Evolutionary conservation across 1,140 invertebrate genomes (phyloP), one percentile per base, ranked within the genome.

Genomic region (Formica selysi): DNA sequence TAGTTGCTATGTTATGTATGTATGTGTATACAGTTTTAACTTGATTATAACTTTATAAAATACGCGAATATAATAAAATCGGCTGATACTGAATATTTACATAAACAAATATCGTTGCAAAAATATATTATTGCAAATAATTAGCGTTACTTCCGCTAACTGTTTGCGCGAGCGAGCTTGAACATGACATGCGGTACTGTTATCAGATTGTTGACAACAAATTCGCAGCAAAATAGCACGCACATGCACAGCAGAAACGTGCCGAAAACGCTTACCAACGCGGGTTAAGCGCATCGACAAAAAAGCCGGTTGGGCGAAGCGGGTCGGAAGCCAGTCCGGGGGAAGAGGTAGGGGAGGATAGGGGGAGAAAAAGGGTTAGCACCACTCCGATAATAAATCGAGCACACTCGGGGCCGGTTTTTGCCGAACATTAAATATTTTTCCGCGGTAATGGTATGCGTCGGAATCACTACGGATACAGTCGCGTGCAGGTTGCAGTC

Each of bases 401-500:
- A 32, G 48, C 78, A 32, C 65, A 29, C 3, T 19, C 48, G 19
- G n/a, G n/a, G 67, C 38, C 68, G 68, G 67, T 83, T 83, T 83
- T 83, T 74, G 68, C 54, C 68, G 41, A 73, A 74, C 68, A 61
- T 83, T 83, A 83, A 83, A 83, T 83, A 83, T 73, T 85, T 85
- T 76, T 64, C 71, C 38, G 65, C 68, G 68, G 57, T 83, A 83
- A 83, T 83, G 54, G 54, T 74, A 83, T 83, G 79, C 68, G 70
- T 19, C 79, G 54, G 68, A 83, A 83, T 83, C 79, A 41, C 59
- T 57, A 73, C 54, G 59, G 73, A 85, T 85, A 64, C 61, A 78
- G 68, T 83, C 68, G 79, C 79, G 79, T 83, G 79, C 79, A 59
- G 26, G 68, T 61, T 26, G 65, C 65, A 41, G 65, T 81, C 65